Base-by-base conservation (phyloP, 1,140 invertebrate species). In the Dysdera silvatica region DNA sequence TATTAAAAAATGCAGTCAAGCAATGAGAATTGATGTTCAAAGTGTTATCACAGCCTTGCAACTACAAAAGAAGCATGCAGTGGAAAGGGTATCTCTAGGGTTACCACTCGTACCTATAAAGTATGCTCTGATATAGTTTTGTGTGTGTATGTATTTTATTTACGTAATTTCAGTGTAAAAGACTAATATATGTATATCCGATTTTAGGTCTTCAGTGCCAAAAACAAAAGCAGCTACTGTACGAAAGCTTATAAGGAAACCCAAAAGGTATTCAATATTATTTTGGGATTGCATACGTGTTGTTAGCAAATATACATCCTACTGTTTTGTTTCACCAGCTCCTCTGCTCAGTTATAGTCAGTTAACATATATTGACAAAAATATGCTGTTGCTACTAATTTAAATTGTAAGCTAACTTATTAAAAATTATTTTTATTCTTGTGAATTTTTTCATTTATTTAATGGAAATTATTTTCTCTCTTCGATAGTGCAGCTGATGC, bases 1-100 rank as follows among this genome's bases (percentile, higher is more conserved):
- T 49, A 56, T 63, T 18, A 63, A 63, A 32, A 63, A 63, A 24
- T 63, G 61, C 49, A 53, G 61, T 16, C 55, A 63, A 56, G 55
- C 61, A 32, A 20, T 26, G 24, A 53, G 61, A 2, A 26, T 63
- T 8, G 41, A 29, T 40, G n/a, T 33, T n/a, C 61, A 63, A 26
- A 63, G 61, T 26, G 28, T 63, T 16, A 37, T 63, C 5, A 52
- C 55, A 63, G 61, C 61, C 12, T n/a, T 63, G 6, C 52, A 56
- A 24, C 40, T 63, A 7, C 61, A 63, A 49, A 53, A 63, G 41
- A 63, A 49, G 23, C 61, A 63, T 56, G 43, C 29, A 7, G n/a
- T 63, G 23, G 61, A 63, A 32, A 41, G 61, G 51, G 49, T n/a
- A 37, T 32, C 53, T 3, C 31, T 63, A 31, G 61, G 61, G 16